Evolutionary conservation across 2,888 invertebrate species (phyloP), one percentile per base, ranked within the genome.

Genomic region (Patella caerulea): DNA sequence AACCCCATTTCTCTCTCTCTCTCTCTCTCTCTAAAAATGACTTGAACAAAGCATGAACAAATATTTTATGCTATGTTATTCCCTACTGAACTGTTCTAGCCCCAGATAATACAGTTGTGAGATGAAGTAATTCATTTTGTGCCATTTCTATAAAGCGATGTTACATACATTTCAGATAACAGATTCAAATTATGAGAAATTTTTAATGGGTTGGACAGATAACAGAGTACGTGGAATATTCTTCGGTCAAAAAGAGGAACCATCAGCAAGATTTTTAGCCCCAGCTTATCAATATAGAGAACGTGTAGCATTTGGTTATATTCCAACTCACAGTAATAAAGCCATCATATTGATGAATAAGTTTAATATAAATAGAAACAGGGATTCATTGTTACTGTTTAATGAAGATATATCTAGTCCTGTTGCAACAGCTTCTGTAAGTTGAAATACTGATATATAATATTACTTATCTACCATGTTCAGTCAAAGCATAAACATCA

Each of bases 161-260:
- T 69, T 56, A 72, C 29, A 65, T 56, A 29, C 70, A 55, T 80
- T 59, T 24, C 82, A 91, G 81, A 92, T 98, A n/a, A 94, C 94
- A 77, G 95, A 96, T 86, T 93, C 94, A 54, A 96, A 95, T 88
- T 78, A 86, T n/a, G 95, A 96, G 73, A 93, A 93, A 11, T 98
- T 98, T 91, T 93, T 98, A 54, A 94, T 94, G 72, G 97, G 97
- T 76, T 98, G 98, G 95, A 94, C 94, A 80, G 98, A 98, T 92
- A 98, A 98, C 92, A 94, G 95, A 91, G 96, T 98, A 70, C 94
- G 98, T 83, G 97, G 96, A 54, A 92, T 98, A 77, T 95, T 98
- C 87, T 96, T 98, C 92, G 91, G 91, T 70, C 90, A 89, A 24
- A 87, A 91, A 69, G 96, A 96, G 89, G 94, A 94, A 15, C 94